phyloP scores from a whole-genome alignment of 1,140 invertebrate genomes.

The Leptoteleia sp. region DNA sequence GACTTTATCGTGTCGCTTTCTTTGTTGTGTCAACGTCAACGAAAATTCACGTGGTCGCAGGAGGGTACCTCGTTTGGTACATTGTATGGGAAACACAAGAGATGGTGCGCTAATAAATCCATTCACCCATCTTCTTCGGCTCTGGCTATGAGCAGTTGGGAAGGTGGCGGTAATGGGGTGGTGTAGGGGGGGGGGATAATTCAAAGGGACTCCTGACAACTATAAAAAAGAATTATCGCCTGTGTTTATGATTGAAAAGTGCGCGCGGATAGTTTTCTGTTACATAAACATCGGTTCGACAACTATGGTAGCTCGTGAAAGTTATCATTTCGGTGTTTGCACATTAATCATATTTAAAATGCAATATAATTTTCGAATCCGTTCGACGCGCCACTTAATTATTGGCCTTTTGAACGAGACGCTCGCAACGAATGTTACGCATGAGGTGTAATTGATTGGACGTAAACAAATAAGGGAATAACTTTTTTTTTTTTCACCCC shows the following conservation, averaged over 20 bases:
- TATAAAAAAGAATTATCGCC: conserved; percentile 47
- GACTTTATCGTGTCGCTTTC: conserved; percentile 54
- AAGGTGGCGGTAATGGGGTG: background rate
- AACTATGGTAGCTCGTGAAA: background rate
- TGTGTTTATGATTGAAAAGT: conserved; percentile 30
- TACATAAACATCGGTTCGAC: conserved; percentile 12
- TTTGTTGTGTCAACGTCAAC: conserved; percentile 56
- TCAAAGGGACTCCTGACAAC: conserved; percentile 38
- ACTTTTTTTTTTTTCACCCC: background rate
- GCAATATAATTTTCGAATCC: conserved; percentile 2
- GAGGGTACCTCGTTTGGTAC: conserved; percentile 37
- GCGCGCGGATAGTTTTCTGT: conserved; percentile 5
- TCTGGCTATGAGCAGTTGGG: conserved; percentile 4
- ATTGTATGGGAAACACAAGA: conserved; percentile 58
- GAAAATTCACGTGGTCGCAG: conserved; percentile 52
- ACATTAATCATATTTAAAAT: conserved; percentile 8
- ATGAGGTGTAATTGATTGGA: background rate
- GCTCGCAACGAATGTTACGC: background rate
- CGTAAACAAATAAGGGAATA: background rate
- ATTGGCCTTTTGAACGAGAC: background rate
- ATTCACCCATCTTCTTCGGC: conserved; percentile 56
- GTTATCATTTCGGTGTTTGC: conserved; percentile 6
- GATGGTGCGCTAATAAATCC: conserved; percentile 63
- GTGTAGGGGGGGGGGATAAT: conserved; percentile 9
- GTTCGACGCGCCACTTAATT: conserved; percentile 4